phyloP scores from a whole-genome alignment of 2,113 vertebrate species.

The Morphnarchus princeps region DNA sequence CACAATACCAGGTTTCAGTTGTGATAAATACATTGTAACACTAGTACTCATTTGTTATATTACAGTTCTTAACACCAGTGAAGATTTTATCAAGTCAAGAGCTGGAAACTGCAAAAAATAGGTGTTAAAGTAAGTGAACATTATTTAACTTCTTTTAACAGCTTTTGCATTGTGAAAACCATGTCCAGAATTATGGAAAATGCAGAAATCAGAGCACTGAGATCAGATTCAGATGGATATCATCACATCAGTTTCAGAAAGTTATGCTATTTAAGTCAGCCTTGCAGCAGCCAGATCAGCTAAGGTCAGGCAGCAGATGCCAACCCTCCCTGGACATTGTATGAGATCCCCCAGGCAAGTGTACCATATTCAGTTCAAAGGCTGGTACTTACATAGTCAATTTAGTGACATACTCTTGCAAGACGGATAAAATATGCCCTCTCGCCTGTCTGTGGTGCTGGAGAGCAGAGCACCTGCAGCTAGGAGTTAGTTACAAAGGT shows the following conservation, averaged over 20 bases:
- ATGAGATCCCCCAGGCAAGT: accelerated
- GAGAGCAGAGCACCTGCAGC: neutral
- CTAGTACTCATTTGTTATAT: neutral
- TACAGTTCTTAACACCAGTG: neutral
- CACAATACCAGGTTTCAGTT: neutral
- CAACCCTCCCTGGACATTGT: neutral
- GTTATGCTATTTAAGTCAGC: neutral
- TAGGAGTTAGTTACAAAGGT: neutral
- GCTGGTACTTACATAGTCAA: neutral
- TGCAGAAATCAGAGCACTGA: neutral
- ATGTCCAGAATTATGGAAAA: neutral
- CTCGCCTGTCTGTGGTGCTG: accelerated
- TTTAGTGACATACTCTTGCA: neutral
- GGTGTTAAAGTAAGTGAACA: neutral
- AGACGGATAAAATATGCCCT: neutral
- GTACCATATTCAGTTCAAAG: accelerated
- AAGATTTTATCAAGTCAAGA: neutral
- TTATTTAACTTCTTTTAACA: neutral
- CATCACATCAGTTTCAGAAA: neutral
- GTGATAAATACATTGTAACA: neutral
- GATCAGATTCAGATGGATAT: neutral
- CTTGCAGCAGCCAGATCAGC: neutral
- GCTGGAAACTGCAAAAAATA: neutral
- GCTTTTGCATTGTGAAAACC: neutral
- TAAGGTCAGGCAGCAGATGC: neutral